These are phyloP conservation scores for Notamacropus eugenii DNA, from an alignment of 2,797 vertebrate genomes.

Conservation along the genomic window DNA sequence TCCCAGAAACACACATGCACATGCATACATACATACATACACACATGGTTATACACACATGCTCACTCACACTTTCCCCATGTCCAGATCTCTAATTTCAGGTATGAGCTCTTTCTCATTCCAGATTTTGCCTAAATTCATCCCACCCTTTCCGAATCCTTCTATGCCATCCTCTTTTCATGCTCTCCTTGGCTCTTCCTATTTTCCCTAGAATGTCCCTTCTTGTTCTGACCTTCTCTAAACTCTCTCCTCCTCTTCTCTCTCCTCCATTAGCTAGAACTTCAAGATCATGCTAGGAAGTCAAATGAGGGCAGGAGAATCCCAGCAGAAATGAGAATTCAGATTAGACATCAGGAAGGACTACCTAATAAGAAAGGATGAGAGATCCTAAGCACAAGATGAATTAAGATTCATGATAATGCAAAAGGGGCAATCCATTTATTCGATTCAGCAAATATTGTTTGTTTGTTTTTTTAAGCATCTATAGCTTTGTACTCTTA, in stretches of 20 bases:
- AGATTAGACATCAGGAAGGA: not conserved
- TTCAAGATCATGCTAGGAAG: not conserved
- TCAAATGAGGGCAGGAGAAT: not conserved
- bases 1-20: not conserved
- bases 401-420: not conserved
- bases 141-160: not conserved
- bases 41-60: not conserved
- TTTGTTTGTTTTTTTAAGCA: not conserved
- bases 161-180: too few species aligned
- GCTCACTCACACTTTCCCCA: not conserved
- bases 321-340: not conserved
- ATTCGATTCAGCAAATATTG: not conserved
- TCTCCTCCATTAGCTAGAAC: not conserved
- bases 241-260: not conserved
- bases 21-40: not conserved
- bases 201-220: not conserved
- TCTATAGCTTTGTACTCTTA: not conserved
- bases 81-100: slow-evolving; percentile 35
- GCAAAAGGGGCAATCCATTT: not conserved
- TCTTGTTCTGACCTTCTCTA: not conserved
- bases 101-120: not conserved
- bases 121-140: not conserved
- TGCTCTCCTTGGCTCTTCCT: not conserved
- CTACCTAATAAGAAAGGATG: not conserved
- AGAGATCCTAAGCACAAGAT: not conserved